A percentile compares a stretch with the other conserved stretches of the same genome.
Conservation (phyloP, 2,113 vertebrate genomes). For the Syrmaticus mikado region DNA sequence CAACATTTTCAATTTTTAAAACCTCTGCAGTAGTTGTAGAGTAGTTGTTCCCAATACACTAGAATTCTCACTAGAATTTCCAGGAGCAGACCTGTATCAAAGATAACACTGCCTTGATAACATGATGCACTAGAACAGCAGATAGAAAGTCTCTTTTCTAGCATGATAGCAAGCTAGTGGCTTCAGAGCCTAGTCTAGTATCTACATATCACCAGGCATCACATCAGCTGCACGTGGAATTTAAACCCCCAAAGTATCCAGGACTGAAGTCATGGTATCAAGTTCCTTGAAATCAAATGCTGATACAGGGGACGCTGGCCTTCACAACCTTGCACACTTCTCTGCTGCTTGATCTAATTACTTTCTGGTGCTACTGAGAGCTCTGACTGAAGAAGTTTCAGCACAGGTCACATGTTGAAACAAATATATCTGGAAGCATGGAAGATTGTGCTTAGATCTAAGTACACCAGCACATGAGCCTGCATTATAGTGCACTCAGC, state of each 20-base stretch:
- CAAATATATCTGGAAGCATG: not conserved
- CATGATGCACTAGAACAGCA: not conserved
- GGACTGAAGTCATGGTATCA: not conserved
- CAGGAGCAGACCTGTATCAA: not conserved
- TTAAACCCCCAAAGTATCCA: not conserved
- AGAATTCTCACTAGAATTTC: not conserved
- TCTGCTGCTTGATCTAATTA: not conserved
- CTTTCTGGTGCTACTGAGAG: not conserved
- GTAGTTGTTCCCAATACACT: not conserved
- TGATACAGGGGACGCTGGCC: not conserved
- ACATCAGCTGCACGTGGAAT: not conserved
- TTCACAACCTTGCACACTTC: not conserved
- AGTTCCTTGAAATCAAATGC: not conserved
- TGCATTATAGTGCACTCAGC: not conserved
- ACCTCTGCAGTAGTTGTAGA: not conserved
- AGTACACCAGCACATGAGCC: not conserved
- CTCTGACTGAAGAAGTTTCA: not conserved
- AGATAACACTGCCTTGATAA: not conserved
- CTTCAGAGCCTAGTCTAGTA: not conserved
- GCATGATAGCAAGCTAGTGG: not conserved
- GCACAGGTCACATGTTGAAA: not conserved
- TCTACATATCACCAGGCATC: not conserved
- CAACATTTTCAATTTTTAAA: not conserved
- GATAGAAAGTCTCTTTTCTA: not conserved
- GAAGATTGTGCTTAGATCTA: not conserved